Base-by-base conservation (phyloP, 2,797 vertebrate genomes). In the Siniperca obscura region DNA sequence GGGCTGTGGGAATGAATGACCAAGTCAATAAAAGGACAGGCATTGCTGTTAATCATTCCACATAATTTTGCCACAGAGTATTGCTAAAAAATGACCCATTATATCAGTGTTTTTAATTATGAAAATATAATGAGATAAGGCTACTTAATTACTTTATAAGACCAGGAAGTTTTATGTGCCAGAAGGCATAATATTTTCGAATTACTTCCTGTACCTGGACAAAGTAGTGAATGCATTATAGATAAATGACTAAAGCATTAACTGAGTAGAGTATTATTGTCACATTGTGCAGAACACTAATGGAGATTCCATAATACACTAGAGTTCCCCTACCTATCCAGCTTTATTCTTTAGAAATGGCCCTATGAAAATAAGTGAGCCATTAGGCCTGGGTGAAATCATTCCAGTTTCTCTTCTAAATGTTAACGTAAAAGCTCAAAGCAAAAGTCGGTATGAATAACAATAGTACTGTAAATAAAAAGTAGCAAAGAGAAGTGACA, bases 1-100 rank as follows among this genome's bases (percentile, higher is more conserved):
- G 97, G n/a, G 96, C 97, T 98, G 93, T 16, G 69, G 61, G 55
- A 36, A 60, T 0, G 19, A 68, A 77, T 0, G 34, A 48, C 9
- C 2, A 2, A 27, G 7, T 10, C 3, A 70, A 36, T 12, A 59
- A 81, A 46, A 48, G 6, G 4, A 46, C 5, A 3, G 9, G 2
- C 22, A 30, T 59, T 30, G 3, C 14, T 74, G 64, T 72, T 10
- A 34, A 34, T 62, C 16, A 40, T 40, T 64, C 1, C 1, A 50
- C 17, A 12, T 53, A 4, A 64, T 53, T 61, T n/a, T 1, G 12
- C 34, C 11, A n/a, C 10, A 42, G 8, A 30, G 34, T 56, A 8
- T 16, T 59, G n/a, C 10, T 67, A 46, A 16, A 16, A 66, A 68
- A 48, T 5, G 1, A 14, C 27, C 5, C 9, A 38, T 10, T 19